Evolutionary conservation across 2,113 vertebrate species (phyloP).

Genomic region (Forbesichthys papilliferus): DNA sequence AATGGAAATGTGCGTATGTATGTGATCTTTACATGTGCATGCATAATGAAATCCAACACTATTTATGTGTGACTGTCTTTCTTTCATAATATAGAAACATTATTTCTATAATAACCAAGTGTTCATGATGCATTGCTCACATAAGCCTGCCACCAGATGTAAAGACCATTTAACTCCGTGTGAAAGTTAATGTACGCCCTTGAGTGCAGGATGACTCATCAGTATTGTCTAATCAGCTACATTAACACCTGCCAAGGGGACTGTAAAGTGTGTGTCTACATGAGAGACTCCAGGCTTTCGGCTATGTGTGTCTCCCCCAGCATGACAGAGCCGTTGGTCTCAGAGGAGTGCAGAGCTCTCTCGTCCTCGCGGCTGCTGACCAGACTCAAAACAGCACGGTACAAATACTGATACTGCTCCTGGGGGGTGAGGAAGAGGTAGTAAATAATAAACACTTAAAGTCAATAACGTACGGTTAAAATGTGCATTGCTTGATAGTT

Average conservation of each 20-base stretch:
- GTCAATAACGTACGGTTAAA: too few species aligned
- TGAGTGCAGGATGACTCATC: too few species aligned
- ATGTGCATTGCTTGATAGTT: too few species aligned
- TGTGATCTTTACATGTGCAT: background rate
- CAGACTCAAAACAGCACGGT: conserved; percentile 91
- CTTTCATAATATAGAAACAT: too few species aligned
- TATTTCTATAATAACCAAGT: too few species aligned
- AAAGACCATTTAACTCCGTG: too few species aligned
- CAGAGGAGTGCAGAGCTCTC: conserved; percentile 84
- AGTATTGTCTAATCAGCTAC: too few species aligned
- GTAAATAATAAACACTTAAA: background rate
- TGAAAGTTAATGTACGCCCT: too few species aligned
- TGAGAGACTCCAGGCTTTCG: conserved; percentile 92
- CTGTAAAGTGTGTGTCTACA: conserved; percentile 25
- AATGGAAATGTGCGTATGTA: background rate
- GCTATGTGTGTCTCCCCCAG: conserved; percentile 80
- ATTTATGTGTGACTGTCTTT: too few species aligned
- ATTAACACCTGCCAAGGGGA: background rate
- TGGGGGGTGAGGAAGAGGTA: conserved; percentile 54
- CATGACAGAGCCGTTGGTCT: conserved; percentile 88
- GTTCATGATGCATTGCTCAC: too few species aligned
- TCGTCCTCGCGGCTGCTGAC: conserved; percentile 93
- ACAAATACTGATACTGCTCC: conserved; percentile 97
- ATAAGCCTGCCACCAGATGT: too few species aligned
- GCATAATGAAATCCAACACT: too few species aligned